These are phyloP conservation scores for Melanerpes formicivorus DNA, from an alignment of 2,113 vertebrate genomes.

Conservation along the genomic window DNA sequence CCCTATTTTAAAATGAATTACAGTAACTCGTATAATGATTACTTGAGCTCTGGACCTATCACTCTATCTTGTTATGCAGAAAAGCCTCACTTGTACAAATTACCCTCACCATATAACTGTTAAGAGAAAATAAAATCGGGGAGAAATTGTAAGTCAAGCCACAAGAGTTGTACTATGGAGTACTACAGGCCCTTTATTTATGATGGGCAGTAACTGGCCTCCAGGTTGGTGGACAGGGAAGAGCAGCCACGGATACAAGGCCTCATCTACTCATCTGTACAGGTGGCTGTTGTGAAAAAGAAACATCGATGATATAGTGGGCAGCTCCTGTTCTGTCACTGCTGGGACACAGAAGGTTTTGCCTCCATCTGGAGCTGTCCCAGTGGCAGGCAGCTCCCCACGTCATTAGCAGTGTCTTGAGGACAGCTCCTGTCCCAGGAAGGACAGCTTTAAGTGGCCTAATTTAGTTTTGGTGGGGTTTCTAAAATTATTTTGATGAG, in stretches of 20 bases:
- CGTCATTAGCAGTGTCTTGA: not conserved
- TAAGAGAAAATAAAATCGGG: not conserved
- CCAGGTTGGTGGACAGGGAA: not conserved
- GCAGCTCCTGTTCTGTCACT: not conserved
- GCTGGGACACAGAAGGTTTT: not conserved
- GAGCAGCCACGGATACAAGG: not conserved
- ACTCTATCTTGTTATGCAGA: slow-evolving; percentile 16
- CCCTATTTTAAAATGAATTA: slow-evolving; percentile 1
- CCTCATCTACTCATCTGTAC: not conserved
- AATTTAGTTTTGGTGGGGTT: not conserved
- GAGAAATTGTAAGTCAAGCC: not conserved
- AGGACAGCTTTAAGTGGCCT: not conserved
- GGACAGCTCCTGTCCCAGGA: not conserved
- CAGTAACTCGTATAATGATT: not conserved
- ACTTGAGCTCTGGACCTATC: not conserved
- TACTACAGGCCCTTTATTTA: not conserved
- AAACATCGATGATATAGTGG: accelerated
- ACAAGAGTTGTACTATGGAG: not conserved
- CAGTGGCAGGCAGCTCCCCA: not conserved
- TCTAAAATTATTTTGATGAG: too few species aligned
- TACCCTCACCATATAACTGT: not conserved
- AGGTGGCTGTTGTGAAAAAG: not conserved
- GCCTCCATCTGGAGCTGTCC: not conserved
- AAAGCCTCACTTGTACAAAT: slow-evolving; percentile 32
- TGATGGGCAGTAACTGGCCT: not conserved